phyloP scores from a whole-genome alignment of 2,797 vertebrate genomes.

The Myripristis jacobus region DNA sequence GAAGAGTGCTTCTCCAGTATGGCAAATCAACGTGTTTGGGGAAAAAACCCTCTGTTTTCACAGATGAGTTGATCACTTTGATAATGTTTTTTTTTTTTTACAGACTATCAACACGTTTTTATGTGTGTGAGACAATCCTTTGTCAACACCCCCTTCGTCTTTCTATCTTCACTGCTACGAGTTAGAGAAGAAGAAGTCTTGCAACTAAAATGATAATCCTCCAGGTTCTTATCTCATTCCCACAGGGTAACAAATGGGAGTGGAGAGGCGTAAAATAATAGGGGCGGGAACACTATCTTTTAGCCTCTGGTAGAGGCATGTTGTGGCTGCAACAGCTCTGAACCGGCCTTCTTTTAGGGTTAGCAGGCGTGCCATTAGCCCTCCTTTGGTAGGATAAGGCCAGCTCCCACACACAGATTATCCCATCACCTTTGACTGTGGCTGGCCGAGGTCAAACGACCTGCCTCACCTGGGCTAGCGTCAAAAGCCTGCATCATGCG shows the following conservation, averaged over 20 bases:
- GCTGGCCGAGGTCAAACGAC: constrained; percentile 52
- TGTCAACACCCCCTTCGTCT: constrained; percentile 15
- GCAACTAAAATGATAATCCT: constrained; percentile 87
- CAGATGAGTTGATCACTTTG: constrained; percentile 28
- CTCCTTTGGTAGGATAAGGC: constrained; percentile 61
- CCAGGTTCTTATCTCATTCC: constrained; percentile 94
- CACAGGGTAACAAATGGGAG: constrained; percentile 95
- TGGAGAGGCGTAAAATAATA: constrained; percentile 98
- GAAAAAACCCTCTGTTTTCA: constrained; percentile 47
- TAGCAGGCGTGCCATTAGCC: constrained; percentile 62
- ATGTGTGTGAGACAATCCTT: constrained; percentile 24
- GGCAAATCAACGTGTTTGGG: constrained; percentile 10
- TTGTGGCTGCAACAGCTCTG: constrained; percentile 72
- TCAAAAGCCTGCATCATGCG: constrained; percentile 33
- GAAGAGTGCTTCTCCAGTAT: constrained; percentile 49
- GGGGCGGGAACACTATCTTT: constrained; percentile 92
- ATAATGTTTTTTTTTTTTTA: neutral
- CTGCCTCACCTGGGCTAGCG: constrained; percentile 55
- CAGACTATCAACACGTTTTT: neutral
- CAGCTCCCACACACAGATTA: constrained; percentile 76
- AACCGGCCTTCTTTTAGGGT: constrained; percentile 84
- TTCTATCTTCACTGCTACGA: constrained; percentile 37
- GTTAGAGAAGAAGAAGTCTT: constrained; percentile 86
- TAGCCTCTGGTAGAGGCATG: constrained; percentile 88
- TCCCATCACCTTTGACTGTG: constrained; percentile 76